Evolutionary conservation across 2,888 invertebrate genomes (phyloP), one percentile per base, ranked within the genome.

Genomic region (Lasioglossum pauxillum): DNA sequence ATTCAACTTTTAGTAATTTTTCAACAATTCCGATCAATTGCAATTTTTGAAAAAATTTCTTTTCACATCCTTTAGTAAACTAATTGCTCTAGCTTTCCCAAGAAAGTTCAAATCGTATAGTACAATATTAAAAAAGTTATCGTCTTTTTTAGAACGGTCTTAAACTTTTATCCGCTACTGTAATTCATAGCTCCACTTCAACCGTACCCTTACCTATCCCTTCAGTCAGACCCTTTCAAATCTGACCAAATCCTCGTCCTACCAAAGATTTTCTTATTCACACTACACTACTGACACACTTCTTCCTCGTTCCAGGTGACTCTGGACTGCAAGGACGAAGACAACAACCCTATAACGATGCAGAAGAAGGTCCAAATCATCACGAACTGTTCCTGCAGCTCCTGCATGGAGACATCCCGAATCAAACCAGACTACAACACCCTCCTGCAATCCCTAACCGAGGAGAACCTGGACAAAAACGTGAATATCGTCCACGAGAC

Each of bases 321-420:
- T 10, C 94, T 97, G 53, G 96, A 96, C 85, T 97, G 97, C 90
- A 95, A 95, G 64, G 96, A 96, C 88, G 96, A 96, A 73, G 94
- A 95, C 4, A 96, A 96, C 81, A 96, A 95, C 16, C 95, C 96
- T 0, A 95, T 95, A 84, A 96, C 95, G 23, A 95, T 96, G 92
- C 96, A 96, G 83, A 97, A 97, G 93, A 95, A 96, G 38, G 97
- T 97, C 0, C 96, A 97, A 93, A 96, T 97, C 80, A 97, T 97
- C 82, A 96, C 96, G 27, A 97, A 97, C 90, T 97, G 97, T 91
- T 96, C 96, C 27, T 97, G 97, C 93, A 96, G 96, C 83, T 96
- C 96, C 1, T 97, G 97, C 90, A 96, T 96, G 87, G 96, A 96
- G 82, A 95, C 95, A 0, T 94, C 95, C 38, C 93, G 92, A 75